phyloP scores from a whole-genome alignment of 2,113 vertebrate species.

The Paramisgurnus dabryanus region DNA sequence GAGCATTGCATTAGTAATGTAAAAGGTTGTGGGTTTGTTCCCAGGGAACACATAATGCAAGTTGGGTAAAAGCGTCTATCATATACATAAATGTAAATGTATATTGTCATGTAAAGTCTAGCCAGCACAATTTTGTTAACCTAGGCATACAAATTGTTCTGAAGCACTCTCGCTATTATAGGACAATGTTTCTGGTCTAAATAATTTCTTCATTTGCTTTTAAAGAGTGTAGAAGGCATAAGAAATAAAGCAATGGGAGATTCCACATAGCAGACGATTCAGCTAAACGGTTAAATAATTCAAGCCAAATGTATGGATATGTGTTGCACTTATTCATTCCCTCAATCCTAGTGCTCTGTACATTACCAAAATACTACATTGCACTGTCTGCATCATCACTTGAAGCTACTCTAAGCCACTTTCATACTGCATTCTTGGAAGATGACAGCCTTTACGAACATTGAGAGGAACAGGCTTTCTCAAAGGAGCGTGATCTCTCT shows the following conservation, averaged over 20 bases:
- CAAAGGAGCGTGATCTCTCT: background rate
- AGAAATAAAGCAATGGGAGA: slow-evolving; percentile 22
- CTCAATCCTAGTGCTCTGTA: slow-evolving; percentile 14
- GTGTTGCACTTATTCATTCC: slow-evolving; percentile 60
- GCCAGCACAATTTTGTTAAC: background rate
- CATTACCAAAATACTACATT: slow-evolving; percentile 40
- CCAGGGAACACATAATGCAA: too few relatives aligned
- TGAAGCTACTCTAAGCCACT: background rate
- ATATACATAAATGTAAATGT: too few relatives aligned
- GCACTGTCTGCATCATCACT: background rate
- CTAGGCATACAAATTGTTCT: background rate
- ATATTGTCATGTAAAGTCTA: background rate
- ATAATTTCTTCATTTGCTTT: slow-evolving; percentile 1
- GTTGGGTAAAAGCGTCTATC: too few relatives aligned
- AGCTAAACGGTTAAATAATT: slow-evolving; percentile 51
- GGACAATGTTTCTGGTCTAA: slow-evolving; percentile 30
- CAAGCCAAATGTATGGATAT: slow-evolving; percentile 48
- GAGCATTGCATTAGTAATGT: too few relatives aligned
- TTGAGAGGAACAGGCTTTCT: slow-evolving; percentile 10
- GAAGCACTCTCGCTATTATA: slow-evolving; percentile 3
- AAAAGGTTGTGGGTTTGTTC: too few relatives aligned
- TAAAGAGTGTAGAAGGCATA: background rate
- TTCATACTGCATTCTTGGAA: slow-evolving; percentile 24
- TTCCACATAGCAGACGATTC: background rate
- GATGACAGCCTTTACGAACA: slow-evolving; percentile 25